Conservation (phyloP, 2,888 invertebrate species). For the Boloria euphrosyne region DNA sequence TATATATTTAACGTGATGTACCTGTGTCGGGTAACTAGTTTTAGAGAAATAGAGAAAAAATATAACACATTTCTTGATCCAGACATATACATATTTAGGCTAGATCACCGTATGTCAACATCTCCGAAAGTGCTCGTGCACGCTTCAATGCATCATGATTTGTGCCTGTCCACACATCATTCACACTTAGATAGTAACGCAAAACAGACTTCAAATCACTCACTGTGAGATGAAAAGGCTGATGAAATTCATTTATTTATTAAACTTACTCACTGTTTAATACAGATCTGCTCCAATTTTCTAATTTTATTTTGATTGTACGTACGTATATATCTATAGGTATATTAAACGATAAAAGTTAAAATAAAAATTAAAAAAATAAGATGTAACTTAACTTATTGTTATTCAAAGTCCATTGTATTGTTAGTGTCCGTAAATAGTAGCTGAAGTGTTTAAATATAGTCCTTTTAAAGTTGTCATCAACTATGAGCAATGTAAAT, state of each 20-base stretch:
- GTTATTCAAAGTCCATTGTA: constrained; percentile 31
- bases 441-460: constrained; percentile 57
- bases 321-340: too few relatives aligned
- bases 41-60: too few relatives aligned
- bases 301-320: background rate
- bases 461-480: constrained; percentile 51
- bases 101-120: constrained; percentile 32
- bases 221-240: constrained; percentile 48
- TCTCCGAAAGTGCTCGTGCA: constrained; percentile 27
- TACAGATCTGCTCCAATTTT: background rate
- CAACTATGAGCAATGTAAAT: constrained; percentile 40
- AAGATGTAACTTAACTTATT: background rate
- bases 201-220: constrained; percentile 31
- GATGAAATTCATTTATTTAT: constrained; percentile 54
- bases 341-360: background rate
- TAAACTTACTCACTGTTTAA: background rate
- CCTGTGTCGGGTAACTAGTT: too few relatives aligned
- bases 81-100: constrained; percentile 25
- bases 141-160: constrained; percentile 30
- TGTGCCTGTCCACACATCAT: constrained; percentile 33
- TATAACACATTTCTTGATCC: constrained; percentile 14
- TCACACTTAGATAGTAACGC: constrained; percentile 30
- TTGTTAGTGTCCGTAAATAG: constrained; percentile 49
- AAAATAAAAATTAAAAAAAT: too few relatives aligned
- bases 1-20: too few relatives aligned